Conservation (phyloP, 2,888 invertebrate genomes). For the Phyllotreta cruciferae region DNA sequence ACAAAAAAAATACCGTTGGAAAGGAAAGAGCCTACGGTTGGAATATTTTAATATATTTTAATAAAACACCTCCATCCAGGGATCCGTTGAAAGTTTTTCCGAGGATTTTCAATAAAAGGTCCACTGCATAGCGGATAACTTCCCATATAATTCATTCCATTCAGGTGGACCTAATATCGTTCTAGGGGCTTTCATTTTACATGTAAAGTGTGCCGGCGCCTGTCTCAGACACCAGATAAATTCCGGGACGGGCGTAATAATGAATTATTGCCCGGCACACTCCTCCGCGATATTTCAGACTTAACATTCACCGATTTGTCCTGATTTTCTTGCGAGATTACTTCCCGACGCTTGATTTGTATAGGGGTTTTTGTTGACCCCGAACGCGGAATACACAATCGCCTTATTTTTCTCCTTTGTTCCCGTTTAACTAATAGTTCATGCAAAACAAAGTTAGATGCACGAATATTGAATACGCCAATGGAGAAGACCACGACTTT, state of each 20-base stretch:
- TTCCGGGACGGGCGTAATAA: slow-evolving; percentile 49
- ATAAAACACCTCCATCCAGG: slow-evolving; percentile 7
- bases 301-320: slow-evolving; percentile 49
- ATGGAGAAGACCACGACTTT: too few species aligned
- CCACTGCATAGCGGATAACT: slow-evolving; percentile 25
- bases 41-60: slow-evolving; percentile 7
- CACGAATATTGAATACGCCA: too few species aligned
- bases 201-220: slow-evolving; percentile 50
- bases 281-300: slow-evolving; percentile 49
- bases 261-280: slow-evolving; percentile 51
- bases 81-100: slow-evolving; percentile 13
- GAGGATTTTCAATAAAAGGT: slow-evolving; percentile 27
- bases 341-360: slow-evolving; percentile 43
- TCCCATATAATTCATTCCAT: slow-evolving; percentile 34
- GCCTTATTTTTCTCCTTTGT: too few species aligned
- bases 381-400: neutral
- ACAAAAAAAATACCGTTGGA: too few species aligned
- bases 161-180: slow-evolving; percentile 35
- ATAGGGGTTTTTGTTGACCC: slow-evolving; percentile 23
- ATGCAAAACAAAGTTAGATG: too few species aligned
- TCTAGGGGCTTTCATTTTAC: slow-evolving; percentile 44
- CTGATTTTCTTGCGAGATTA: slow-evolving; percentile 48
- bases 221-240: slow-evolving; percentile 52
- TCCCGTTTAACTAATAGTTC: too few species aligned
- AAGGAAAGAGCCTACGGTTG: too few species aligned